Evolutionary conservation across 2,888 invertebrate genomes (phyloP).

Genomic region (Stenodera caucasica): DNA sequence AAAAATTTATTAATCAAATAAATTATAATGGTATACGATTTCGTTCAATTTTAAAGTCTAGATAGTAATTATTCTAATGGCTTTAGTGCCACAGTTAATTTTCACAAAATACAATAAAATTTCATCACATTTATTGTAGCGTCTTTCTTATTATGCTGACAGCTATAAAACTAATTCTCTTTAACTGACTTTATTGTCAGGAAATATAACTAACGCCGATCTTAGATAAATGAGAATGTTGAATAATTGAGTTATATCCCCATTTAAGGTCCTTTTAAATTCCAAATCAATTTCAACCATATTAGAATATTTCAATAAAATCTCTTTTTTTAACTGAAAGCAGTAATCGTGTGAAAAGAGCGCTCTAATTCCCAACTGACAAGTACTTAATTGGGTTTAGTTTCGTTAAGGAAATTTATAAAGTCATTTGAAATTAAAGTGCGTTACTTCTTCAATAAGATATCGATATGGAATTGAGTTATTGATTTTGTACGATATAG

Average conservation of each 20-base stretch:
- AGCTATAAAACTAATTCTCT: constrained; percentile 1
- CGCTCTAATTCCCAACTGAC: not conserved
- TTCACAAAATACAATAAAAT: not conserved
- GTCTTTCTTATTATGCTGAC: not conserved
- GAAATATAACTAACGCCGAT: too few relatives aligned
- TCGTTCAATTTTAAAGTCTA: too few relatives aligned
- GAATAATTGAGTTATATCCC: too few relatives aligned
- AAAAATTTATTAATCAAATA: too few relatives aligned
- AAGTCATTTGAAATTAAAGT: not conserved
- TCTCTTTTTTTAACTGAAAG: too few relatives aligned
- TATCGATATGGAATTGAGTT: too few relatives aligned
- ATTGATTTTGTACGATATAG: not conserved
- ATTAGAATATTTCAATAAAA: too few relatives aligned
- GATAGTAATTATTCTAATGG: not conserved
- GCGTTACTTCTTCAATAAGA: too few relatives aligned
- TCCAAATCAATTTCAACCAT: not conserved
- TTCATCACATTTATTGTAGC: not conserved
- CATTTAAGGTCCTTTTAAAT: too few relatives aligned
- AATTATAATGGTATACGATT: too few relatives aligned
- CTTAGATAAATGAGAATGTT: too few relatives aligned
- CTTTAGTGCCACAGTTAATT: not conserved
- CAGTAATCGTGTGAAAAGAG: not conserved
- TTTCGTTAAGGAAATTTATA: not conserved
- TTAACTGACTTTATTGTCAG: not conserved
- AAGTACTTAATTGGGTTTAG: not conserved